A percentile compares a stretch with the other conserved stretches of the same genome.
Evolutionary conservation across 1,140 invertebrate species (phyloP).

Genomic region (Cepaea nemoralis): DNA sequence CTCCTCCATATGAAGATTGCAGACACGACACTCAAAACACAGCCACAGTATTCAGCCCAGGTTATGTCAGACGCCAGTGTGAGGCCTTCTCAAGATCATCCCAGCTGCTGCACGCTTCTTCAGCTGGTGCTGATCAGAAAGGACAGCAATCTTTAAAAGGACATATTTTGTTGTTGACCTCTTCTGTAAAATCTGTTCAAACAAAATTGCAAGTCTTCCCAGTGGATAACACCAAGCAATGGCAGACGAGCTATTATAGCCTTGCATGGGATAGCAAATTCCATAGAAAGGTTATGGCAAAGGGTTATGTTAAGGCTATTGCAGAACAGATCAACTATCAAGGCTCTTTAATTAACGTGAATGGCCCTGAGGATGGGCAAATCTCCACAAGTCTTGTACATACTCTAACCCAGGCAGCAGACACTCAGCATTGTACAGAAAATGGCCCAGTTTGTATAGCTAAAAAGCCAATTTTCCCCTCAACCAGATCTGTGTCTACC

Average conservation of each 20-base stretch:
- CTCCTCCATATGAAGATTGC: neutral
- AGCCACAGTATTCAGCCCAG: slow-evolving; percentile 44
- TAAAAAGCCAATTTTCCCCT: neutral
- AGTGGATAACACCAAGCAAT: slow-evolving; percentile 29
- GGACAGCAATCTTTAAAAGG: slow-evolving; percentile 9
- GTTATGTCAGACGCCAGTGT: slow-evolving; percentile 49
- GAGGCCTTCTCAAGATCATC: slow-evolving; percentile 45
- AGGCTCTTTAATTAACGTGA: neutral
- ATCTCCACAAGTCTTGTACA: slow-evolving; percentile 2
- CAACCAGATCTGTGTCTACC: neutral
- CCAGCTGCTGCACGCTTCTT: neutral
- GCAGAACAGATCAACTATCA: slow-evolving; percentile 54
- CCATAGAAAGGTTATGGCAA: slow-evolving; percentile 51
- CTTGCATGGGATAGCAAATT: slow-evolving; percentile 50
- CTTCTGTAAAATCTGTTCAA: neutral
- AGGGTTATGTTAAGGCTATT: slow-evolving; percentile 58
- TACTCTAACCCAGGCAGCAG: neutral
- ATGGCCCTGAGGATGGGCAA: neutral
- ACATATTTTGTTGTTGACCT: neutral
- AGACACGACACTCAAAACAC: neutral
- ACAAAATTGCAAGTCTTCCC: slow-evolving; percentile 10
- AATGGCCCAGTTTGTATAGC: neutral
- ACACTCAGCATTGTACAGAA: neutral
- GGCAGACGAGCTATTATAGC: slow-evolving; percentile 40
- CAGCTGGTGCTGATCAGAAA: neutral